Base-by-base conservation (phyloP, 2,113 vertebrate species). In the Ranitomeya imitator region DNA sequence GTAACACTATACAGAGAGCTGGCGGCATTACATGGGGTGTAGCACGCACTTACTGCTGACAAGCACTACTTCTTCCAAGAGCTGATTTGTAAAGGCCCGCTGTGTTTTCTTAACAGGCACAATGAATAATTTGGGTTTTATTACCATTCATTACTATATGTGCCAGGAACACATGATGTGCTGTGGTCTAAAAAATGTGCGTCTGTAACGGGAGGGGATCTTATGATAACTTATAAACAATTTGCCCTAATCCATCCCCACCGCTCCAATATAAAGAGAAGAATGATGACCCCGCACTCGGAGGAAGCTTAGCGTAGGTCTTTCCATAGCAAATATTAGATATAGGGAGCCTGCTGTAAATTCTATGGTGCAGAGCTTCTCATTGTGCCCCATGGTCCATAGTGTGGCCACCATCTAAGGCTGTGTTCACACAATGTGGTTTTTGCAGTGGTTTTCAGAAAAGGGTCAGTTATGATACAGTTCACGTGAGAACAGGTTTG, bases 51-150 rank as follows among this genome's bases (percentile, higher is more conserved):
- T 69, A 69, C 60, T 79, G 77, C 61, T 19, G 73, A 86, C 16
- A 6, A 23, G n/a, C 11, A 79, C 5, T 19, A 69, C 19, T 67
- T 21, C 76, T 15, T 77, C 37, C 60, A 78, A 63, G 63, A n/a
- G 19, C 51, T 9, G 54, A 16, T 76, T 60, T 81, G 80, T 65
- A n/a, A 52, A 11, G 80, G 21, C 45, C 31, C 45, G 7, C 78
- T 73, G 45, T 81, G 78, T 59, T 59, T 78, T 86, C 31, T 51
- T 61, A 86, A 12, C 57, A 86, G 15, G 54, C 14, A 13, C 59
- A 26, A 73, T 73, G 54, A 71, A 71, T 16, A 6, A 18, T 71
- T 54, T 45, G n/a, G 19, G 23, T 21, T 81, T 87, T 71, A 79
- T 73, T 80, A 71, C 65, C 51, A 67, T 79, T 18, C 13, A 18